Percentiles rank a stretch among this genome's conserved stretches.
phyloP scores from a whole-genome alignment of 2,797 vertebrate genomes.

The Sebastes hubbsi region DNA sequence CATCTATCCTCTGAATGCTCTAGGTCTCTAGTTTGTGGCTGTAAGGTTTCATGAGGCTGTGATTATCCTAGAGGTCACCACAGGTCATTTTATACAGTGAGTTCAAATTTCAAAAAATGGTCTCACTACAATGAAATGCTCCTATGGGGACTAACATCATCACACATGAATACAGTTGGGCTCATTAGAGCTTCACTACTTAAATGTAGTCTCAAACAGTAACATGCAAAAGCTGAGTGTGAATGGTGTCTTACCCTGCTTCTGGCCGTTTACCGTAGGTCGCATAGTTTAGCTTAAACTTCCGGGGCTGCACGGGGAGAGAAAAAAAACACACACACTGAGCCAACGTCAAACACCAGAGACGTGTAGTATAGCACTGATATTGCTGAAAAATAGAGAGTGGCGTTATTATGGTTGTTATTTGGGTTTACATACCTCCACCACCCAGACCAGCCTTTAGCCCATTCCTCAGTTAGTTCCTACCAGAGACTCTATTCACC shows the following conservation, averaged over 20 bases:
- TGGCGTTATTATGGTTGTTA: constrained; percentile 76
- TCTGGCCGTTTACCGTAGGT: constrained; percentile 86
- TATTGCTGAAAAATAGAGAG: constrained; percentile 78
- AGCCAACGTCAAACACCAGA: constrained; percentile 41
- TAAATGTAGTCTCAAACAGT: not conserved
- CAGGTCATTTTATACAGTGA: too few relatives aligned
- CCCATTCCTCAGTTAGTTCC: constrained; percentile 85
- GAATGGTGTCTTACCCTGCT: constrained; percentile 77
- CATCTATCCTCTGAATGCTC: too few relatives aligned
- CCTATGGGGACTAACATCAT: too few relatives aligned
- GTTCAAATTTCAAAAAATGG: too few relatives aligned
- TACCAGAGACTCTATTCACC: constrained; percentile 86
- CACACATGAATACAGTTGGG: too few relatives aligned
- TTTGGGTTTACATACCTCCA: constrained; percentile 84
- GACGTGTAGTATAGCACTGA: constrained; percentile 77
- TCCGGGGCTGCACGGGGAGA: constrained; percentile 79
- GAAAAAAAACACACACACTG: constrained; percentile 44
- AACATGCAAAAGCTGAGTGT: not conserved
- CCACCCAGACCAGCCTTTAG: constrained; percentile 84
- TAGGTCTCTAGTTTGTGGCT: too few relatives aligned
- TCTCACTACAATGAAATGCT: too few relatives aligned
- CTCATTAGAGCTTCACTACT: too few relatives aligned
- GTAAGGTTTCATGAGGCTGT: too few relatives aligned
- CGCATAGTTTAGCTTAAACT: constrained; percentile 89
- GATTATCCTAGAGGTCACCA: too few relatives aligned